Percentiles rank a stretch among this genome's conserved stretches.
phyloP scores from a whole-genome alignment of 2,797 vertebrate species.

The Rhinatrema bivittatum region DNA sequence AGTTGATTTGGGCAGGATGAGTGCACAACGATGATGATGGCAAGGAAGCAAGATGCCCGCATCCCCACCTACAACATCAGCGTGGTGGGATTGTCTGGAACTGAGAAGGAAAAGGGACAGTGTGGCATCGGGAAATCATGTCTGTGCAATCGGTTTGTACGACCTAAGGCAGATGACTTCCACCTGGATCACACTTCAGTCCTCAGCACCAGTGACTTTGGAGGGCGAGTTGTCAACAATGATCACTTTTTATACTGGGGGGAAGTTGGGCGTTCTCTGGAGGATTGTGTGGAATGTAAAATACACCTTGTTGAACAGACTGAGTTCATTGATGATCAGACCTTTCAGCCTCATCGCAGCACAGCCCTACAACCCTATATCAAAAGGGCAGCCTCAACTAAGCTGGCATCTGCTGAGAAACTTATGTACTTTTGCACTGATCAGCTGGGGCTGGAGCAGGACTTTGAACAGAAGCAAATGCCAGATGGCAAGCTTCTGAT shows the following conservation, averaged over 20 bases:
- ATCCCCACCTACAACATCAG: slow-evolving; percentile 89
- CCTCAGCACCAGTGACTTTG: slow-evolving; percentile 96
- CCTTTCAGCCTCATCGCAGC: slow-evolving; percentile 94
- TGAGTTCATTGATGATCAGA: slow-evolving; percentile 96
- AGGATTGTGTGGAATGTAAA: slow-evolving; percentile 82
- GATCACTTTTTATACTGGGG: slow-evolving; percentile 98
- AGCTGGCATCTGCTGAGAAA: slow-evolving; percentile 93
- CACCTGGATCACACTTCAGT: slow-evolving; percentile 95
- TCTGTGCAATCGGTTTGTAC: slow-evolving; percentile 90
- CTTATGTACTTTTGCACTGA: slow-evolving; percentile 99
- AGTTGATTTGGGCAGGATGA: slow-evolving; percentile 80
- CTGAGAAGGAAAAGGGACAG: slow-evolving; percentile 96
- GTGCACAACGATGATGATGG: slow-evolving; percentile 82
- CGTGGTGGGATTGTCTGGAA: slow-evolving; percentile 92
- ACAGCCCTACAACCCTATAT: slow-evolving; percentile 95
- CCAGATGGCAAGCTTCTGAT: slow-evolving; percentile 89
- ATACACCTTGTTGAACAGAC: slow-evolving; percentile 96
- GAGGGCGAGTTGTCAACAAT: slow-evolving; percentile 93
- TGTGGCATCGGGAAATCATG: slow-evolving; percentile 97
- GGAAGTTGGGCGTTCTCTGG: slow-evolving; percentile 73
- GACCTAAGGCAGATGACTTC: slow-evolving; percentile 90
- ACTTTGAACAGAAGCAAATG: slow-evolving; percentile 99
- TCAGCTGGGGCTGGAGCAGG: slow-evolving; percentile 93
- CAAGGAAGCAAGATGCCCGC: slow-evolving; percentile 95
- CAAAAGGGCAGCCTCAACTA: slow-evolving; percentile 87